phyloP scores from a whole-genome alignment of 2,113 vertebrate genomes.

The Saiga tatarica region DNA sequence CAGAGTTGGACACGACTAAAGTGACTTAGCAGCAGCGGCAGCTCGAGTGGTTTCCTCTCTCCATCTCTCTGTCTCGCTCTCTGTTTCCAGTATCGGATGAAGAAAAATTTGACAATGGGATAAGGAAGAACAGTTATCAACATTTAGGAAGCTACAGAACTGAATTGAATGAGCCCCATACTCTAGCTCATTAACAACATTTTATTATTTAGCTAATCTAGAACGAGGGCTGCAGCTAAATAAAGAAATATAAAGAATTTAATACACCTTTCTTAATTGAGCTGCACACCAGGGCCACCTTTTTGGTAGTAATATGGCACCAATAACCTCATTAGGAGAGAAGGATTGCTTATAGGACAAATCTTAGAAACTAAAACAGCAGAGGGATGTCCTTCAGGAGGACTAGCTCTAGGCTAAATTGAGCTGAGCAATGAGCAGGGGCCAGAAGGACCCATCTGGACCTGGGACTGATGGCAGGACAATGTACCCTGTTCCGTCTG shows the following conservation, averaged over 20 bases:
- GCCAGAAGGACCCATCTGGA: fast-evolving
- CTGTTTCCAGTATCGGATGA: background rate
- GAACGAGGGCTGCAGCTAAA: background rate
- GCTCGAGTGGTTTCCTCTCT: background rate
- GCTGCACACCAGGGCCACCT: background rate
- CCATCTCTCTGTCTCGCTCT: background rate
- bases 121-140: conserved; percentile 8
- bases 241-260: conserved; percentile 18
- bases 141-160: conserved; percentile 27
- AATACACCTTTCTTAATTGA: conserved; percentile 25
- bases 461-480: background rate
- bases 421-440: background rate
- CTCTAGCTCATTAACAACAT: conserved; percentile 2
- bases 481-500: background rate
- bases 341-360: background rate
- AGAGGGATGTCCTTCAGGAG: background rate
- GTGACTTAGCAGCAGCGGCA: too few relatives aligned
- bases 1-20: too few relatives aligned
- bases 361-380: conserved; percentile 29
- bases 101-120: background rate
- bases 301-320: conserved; percentile 27
- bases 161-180: background rate
- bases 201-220: background rate
- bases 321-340: conserved; percentile 55
- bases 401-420: background rate